Conservation (phyloP, 2,888 invertebrate species). For the Pyralis farinalis region DNA sequence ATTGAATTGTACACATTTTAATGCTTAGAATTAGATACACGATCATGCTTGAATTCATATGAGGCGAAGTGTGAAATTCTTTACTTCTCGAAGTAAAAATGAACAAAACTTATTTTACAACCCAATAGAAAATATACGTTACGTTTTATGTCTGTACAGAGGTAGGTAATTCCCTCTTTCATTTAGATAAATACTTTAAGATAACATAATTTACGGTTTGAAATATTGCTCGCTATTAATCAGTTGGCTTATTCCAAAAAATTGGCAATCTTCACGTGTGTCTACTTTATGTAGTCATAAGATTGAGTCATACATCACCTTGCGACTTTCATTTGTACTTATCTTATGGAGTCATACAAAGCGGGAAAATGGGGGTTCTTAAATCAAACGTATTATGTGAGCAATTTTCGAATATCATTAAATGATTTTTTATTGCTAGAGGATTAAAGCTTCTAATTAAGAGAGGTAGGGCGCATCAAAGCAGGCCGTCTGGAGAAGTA, state of each 20-base stretch:
- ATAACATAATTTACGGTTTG: slow-evolving; percentile 5
- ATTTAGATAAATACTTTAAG: slow-evolving; percentile 4
- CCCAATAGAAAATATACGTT: too few species aligned
- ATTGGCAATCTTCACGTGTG: slow-evolving; percentile 77
- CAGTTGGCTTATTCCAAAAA: slow-evolving; percentile 66
- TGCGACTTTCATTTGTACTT: slow-evolving; percentile 63
- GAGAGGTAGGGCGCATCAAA: too few species aligned
- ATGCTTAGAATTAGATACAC: too few species aligned
- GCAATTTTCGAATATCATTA: slow-evolving; percentile 33
- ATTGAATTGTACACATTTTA: too few species aligned
- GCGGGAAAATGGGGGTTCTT: slow-evolving; percentile 53
- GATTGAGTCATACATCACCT: slow-evolving; percentile 72
- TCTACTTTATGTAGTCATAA: slow-evolving; percentile 64
- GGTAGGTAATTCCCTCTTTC: slow-evolving; percentile 4
- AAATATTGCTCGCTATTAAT: slow-evolving; percentile 18
- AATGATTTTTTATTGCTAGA: too few species aligned
- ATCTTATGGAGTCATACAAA: slow-evolving; percentile 56
- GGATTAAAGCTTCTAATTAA: too few species aligned
- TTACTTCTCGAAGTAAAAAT: too few species aligned
- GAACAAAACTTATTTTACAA: too few species aligned
- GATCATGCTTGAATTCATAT: too few species aligned
- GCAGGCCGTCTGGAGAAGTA: too few species aligned
- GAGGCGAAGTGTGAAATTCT: too few species aligned
- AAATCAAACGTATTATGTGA: slow-evolving; percentile 27
- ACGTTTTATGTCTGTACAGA: not conserved